Evolutionary conservation across 64 coral and sea anemone genomes (phyloP).

Genomic region (Actinia equina): DNA sequence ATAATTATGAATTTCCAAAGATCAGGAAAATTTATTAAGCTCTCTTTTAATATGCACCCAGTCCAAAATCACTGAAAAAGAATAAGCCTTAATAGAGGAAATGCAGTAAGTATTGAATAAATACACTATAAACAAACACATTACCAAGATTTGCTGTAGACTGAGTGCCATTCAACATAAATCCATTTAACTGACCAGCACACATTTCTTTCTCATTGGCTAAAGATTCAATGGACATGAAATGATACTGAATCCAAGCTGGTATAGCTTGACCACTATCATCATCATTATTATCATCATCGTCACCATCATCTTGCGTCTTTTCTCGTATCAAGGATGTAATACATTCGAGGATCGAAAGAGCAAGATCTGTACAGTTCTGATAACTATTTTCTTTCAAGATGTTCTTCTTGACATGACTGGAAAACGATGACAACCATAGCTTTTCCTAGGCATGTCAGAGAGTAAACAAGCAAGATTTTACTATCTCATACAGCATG

Average conservation of each 20-base stretch:
- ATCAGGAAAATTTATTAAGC: too few relatives aligned
- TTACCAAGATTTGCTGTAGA: not conserved
- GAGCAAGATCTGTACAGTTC: not conserved
- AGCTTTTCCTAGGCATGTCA: not conserved
- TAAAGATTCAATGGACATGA: not conserved
- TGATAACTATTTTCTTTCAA: not conserved
- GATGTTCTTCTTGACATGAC: not conserved
- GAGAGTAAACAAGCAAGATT: too few relatives aligned
- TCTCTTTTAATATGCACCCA: too few relatives aligned
- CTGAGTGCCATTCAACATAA: not conserved
- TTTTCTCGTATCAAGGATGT: not conserved
- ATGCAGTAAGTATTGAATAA: too few relatives aligned
- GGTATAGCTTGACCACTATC: not conserved
- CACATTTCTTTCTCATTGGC: not conserved
- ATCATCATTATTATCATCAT: not conserved
- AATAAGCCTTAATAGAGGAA: too few relatives aligned
- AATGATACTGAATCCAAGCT: not conserved
- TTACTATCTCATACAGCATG: too few relatives aligned
- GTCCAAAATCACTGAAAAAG: too few relatives aligned
- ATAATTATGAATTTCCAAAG: too few relatives aligned
- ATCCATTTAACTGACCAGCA: not conserved
- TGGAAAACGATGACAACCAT: not conserved
- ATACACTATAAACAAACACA: too few relatives aligned
- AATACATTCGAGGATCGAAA: slow-evolving; percentile 4
- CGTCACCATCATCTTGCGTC: not conserved